A percentile compares a stretch with the other conserved stretches of the same genome.
phyloP scores from a whole-genome alignment of 2,113 vertebrate species.

The Micronycteris hirsuta region DNA sequence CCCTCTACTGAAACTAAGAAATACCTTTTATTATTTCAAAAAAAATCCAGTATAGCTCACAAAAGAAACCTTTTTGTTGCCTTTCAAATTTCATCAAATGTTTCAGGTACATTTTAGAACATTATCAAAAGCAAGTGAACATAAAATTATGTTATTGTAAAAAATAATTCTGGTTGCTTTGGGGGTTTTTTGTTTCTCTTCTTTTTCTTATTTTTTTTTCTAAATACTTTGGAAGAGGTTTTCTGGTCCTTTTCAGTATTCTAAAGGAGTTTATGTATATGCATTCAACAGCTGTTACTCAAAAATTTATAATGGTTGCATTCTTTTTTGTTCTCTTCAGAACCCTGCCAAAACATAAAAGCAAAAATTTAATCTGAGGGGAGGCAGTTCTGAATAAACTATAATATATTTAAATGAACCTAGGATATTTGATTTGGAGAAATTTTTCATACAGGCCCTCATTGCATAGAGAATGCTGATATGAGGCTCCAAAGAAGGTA shows the following conservation, averaged over 20 bases:
- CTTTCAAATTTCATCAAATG: conserved; percentile 35
- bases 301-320: conserved; percentile 35
- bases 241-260: background rate
- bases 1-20: conserved; percentile 37
- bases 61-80: conserved; percentile 37
- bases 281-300: conserved; percentile 3
- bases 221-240: background rate
- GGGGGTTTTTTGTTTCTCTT: background rate
- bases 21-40: conserved; percentile 16
- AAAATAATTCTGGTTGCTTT: conserved; percentile 34
- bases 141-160: conserved; percentile 42
- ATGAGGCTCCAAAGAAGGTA: background rate
- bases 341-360: conserved; percentile 48
- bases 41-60: background rate
- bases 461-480: background rate
- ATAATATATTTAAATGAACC: background rate
- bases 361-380: conserved; percentile 33
- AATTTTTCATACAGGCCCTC: background rate
- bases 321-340: background rate
- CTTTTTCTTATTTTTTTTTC: too few species aligned
- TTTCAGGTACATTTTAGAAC: conserved; percentile 41
- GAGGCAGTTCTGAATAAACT: conserved; percentile 33
- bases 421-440: background rate
- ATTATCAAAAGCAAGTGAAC: background rate
- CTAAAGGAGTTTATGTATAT: background rate